A percentile compares a stretch with the other conserved stretches of the same genome.
phyloP scores from a whole-genome alignment of 2,797 vertebrate species.

The Todus mexicanus region DNA sequence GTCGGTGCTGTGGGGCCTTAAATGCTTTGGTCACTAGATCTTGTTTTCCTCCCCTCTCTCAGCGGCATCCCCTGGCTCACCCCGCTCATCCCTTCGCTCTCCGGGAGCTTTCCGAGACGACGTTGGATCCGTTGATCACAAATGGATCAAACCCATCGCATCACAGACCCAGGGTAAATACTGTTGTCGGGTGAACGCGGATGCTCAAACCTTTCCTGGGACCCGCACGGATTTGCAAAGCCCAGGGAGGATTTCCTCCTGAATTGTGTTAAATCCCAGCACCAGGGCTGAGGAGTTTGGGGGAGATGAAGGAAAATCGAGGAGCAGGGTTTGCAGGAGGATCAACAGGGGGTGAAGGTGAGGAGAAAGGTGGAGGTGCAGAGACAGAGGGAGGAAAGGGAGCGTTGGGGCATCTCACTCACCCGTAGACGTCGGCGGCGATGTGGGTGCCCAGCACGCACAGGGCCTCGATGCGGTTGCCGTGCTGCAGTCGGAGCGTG shows the following conservation, averaged over 20 bases:
- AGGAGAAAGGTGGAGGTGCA: neutral
- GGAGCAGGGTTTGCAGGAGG: neutral
- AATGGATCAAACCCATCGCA: fast-evolving
- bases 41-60: neutral
- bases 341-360: neutral
- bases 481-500: constrained; percentile 81
- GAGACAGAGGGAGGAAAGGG: neutral
- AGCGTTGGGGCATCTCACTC: neutral
- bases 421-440: constrained; percentile 79
- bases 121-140: fast-evolving
- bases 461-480: constrained; percentile 68
- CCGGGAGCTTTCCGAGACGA: neutral
- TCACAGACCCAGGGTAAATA: fast-evolving
- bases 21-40: neutral
- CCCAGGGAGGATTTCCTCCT: neutral
- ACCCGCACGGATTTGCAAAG: neutral
- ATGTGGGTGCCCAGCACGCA: constrained; percentile 81
- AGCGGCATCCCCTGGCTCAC: neutral
- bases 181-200: fast-evolving
- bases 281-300: neutral
- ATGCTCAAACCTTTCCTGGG: neutral
- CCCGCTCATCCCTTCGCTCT: neutral
- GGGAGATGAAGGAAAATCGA: neutral
- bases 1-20: neutral
- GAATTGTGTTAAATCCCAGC: neutral